These are phyloP conservation scores for Tetropium fuscum DNA, from an alignment of 2,888 invertebrate genomes.

Conservation along the genomic window DNA sequence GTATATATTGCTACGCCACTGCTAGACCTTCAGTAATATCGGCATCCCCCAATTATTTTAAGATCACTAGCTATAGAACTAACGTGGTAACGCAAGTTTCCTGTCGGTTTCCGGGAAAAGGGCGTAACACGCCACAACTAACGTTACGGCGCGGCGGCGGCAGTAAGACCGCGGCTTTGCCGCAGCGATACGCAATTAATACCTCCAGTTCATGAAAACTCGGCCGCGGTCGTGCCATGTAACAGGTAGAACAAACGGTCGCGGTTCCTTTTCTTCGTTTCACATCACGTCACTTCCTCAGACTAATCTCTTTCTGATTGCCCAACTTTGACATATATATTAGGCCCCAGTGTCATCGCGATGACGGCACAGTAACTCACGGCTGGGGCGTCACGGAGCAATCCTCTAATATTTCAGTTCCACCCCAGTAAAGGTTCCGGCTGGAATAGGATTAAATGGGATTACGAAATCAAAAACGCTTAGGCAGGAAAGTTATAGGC, in stretches of 20 bases:
- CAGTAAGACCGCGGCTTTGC: no score
- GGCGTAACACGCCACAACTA: constrained; percentile 18
- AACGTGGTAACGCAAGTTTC: background rate
- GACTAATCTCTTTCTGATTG: constrained; percentile 66
- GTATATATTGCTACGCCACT: no score
- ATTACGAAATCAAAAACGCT: constrained; percentile 19
- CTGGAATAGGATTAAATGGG: constrained; percentile 18
- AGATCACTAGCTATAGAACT: no score
- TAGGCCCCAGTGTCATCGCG: constrained; percentile 58
- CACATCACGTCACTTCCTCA: constrained; percentile 62
- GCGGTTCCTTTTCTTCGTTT: constrained; percentile 56
- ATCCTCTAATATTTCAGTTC: constrained; percentile 31
- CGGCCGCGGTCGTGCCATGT: background rate
- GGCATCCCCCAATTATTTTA: no score
- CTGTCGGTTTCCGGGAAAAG: constrained; percentile 15
- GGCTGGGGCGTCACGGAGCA: constrained; percentile 21
- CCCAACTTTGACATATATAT: constrained; percentile 66
- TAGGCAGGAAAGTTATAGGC: constrained; percentile 11
- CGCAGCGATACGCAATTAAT: constrained; percentile 18
- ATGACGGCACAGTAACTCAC: constrained; percentile 26
- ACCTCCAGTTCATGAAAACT: constrained; percentile 5
- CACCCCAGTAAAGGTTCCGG: constrained; percentile 21
- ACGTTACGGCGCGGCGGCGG: constrained; percentile 10
- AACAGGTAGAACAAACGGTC: constrained; percentile 21
- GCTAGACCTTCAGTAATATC: background rate